Conservation (phyloP, 2,888 invertebrate genomes). For the Dynastes hyllus region DNA sequence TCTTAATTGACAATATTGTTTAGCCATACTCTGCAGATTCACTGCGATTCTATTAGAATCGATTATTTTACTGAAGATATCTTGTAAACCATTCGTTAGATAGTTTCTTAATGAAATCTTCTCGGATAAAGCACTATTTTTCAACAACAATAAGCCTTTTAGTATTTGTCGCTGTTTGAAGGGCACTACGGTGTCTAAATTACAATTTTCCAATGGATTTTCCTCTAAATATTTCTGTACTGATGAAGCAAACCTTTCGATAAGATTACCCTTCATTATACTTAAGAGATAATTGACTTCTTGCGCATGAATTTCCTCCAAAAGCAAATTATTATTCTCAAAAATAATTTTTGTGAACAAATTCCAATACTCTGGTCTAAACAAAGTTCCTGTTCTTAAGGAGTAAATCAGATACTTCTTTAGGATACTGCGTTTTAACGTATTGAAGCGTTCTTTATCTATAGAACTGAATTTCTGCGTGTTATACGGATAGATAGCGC, state of each 20-base stretch:
- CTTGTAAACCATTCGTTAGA: constrained; percentile 44
- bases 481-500: neutral
- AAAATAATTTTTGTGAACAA: constrained; percentile 11
- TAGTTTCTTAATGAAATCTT: constrained; percentile 59
- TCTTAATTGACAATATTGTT: constrained; percentile 55
- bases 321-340: constrained; percentile 16
- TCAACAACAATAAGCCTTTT: constrained; percentile 61
- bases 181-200: constrained; percentile 59
- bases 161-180: constrained; percentile 61
- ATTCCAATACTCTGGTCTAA: constrained; percentile 8
- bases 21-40: constrained; percentile 52
- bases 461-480: constrained; percentile 54
- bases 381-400: neutral
- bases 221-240: constrained; percentile 26
- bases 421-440: constrained; percentile 47
- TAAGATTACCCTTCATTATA: constrained; percentile 2
- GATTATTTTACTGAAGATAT: constrained; percentile 50
- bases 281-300: constrained; percentile 19
- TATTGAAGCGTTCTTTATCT: constrained; percentile 59
- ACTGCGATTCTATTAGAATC: constrained; percentile 42
- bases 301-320: constrained; percentile 15
- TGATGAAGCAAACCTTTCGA: neutral
- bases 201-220: constrained; percentile 26
- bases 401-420: constrained; percentile 44
- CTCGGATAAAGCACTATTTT: constrained; percentile 51